Evolutionary conservation across 2,888 invertebrate species (phyloP), one percentile per base, ranked within the genome.

Genomic region (Lysandra coridon): DNA sequence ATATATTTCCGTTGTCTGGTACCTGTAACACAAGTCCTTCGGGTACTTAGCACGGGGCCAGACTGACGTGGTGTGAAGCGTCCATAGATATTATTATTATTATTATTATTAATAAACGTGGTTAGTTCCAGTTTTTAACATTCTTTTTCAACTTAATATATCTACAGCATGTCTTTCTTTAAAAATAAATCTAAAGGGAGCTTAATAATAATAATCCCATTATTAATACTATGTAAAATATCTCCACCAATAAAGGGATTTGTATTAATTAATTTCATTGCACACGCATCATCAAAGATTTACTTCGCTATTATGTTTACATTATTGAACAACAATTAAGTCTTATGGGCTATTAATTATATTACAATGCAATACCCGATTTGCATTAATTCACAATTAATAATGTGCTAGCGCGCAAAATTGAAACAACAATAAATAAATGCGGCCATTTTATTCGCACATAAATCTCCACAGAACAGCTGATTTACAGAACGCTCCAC

Each of bases 401-500:
- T 80, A 81, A 81, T 81, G 82, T 81, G 85, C 85, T 85, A 87
- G 87, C 86, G 33, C 87, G 89, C 89, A 89, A 91, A 92, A 92
- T 91, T 91, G 90, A 92, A 92, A 92, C 91, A 88, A 91, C 90
- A 91, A 88, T 86, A 87, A 86, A 88, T 87, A 87, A 87, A 83
- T 89, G 90, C 83, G 90, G 90, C 88, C 87, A 86, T 88, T 92
- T 92, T 91, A 90, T 91, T 90, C 88, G 90, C 85, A 80, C 81
- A 83, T 84, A 83, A 84, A 84, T 90, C 88, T 81, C 81, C 83
- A 83, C 86, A 82, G 88, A 89, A 88, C 89, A 87, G 87, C 90
- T 91, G 91, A 92, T 92, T 92, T 92, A 92, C 91, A 89, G 89
- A 86, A 88, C 87, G 90, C 88, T 88, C 86, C 88, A 87, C 87